A percentile compares a stretch with the other conserved stretches of the same genome.
Conservation (phyloP, 2,113 vertebrate genomes). For the Taxidea taxus region DNA sequence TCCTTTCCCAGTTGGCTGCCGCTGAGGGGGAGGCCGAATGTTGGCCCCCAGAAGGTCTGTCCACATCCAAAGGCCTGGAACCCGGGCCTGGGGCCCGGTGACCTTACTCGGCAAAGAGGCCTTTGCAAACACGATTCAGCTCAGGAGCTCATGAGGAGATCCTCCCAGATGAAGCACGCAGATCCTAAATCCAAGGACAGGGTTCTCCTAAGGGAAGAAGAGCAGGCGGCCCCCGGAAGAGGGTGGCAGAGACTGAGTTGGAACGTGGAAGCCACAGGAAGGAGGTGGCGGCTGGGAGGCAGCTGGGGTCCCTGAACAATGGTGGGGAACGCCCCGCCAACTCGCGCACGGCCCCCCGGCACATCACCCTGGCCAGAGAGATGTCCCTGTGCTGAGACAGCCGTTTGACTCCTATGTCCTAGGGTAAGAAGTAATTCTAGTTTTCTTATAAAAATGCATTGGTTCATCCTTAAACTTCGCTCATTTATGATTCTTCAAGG, state of each 20-base stretch:
- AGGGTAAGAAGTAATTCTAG: background rate
- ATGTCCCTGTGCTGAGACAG: background rate
- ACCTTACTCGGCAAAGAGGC: background rate
- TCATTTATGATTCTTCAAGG: background rate
- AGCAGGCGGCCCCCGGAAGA: background rate
- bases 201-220: background rate
- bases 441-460: background rate
- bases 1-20: background rate
- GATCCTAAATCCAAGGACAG: background rate
- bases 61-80: background rate
- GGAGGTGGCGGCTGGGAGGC: too few relatives aligned
- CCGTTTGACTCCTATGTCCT: background rate
- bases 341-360: fast-evolving
- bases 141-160: background rate
- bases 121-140: too few relatives aligned
- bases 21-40: background rate
- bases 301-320: too few relatives aligned
- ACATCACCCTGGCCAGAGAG: fast-evolving
- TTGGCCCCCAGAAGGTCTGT: background rate
- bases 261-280: background rate
- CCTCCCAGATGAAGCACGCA: too few relatives aligned
- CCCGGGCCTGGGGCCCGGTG: too few relatives aligned
- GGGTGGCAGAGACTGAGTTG: background rate
- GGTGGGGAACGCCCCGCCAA: fast-evolving
- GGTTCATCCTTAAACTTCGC: background rate